phyloP scores from a whole-genome alignment of 2,888 invertebrate genomes.

The Tipula vernalis region DNA sequence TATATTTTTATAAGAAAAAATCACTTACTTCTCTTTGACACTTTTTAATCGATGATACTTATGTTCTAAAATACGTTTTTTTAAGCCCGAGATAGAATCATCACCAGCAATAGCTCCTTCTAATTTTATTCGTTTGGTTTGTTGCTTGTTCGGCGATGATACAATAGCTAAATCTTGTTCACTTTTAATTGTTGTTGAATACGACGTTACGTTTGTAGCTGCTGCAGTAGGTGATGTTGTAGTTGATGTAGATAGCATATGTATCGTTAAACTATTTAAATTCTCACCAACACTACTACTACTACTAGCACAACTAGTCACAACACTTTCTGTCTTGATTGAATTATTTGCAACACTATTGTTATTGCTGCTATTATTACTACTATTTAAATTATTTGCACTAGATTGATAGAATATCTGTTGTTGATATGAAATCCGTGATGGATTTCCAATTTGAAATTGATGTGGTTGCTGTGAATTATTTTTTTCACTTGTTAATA shows the following conservation, averaged over 20 bases:
- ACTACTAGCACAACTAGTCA: conserved; percentile 7
- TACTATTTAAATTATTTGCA: conserved; percentile 12
- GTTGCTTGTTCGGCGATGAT: background rate
- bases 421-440: conserved; percentile 13
- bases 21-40: conserved; percentile 47
- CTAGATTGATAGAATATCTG: conserved; percentile 22
- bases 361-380: conserved; percentile 12
- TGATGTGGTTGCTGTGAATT: conserved; percentile 19
- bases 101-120: conserved; percentile 20
- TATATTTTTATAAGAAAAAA: background rate
- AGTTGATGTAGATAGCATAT: background rate
- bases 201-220: conserved; percentile 10
- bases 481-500: conserved; percentile 16
- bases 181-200: background rate
- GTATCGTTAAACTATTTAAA: conserved; percentile 10
- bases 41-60: conserved; percentile 54
- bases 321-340: conserved; percentile 10
- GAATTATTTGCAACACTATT: conserved; percentile 15
- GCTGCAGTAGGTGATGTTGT: conserved; percentile 6
- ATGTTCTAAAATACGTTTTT: conserved; percentile 57
- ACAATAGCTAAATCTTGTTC: background rate
- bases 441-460: background rate
- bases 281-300: background rate
- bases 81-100: conserved; percentile 42
- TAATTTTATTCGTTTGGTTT: conserved; percentile 1